Evolutionary conservation across 2,113 vertebrate species (phyloP).

Genomic region (Neolamprologus cancellatus): DNA sequence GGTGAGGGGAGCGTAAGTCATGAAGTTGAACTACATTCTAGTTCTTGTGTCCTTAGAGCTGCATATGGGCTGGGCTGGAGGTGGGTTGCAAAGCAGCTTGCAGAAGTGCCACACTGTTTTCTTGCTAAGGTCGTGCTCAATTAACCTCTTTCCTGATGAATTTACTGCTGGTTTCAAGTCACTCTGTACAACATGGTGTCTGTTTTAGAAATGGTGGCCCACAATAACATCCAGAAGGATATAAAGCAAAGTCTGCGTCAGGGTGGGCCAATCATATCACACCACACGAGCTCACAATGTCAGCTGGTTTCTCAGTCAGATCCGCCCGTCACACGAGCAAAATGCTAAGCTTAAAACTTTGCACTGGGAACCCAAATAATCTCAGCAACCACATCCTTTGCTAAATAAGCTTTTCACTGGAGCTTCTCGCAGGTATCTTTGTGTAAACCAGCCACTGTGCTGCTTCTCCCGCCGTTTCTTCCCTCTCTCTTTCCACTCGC

Average conservation of each 20-base stretch:
- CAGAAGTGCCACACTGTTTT: background rate
- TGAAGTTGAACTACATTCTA: background rate
- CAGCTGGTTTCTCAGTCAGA: background rate
- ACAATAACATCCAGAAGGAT: background rate
- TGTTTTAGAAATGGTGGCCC: background rate
- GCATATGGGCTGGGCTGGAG: background rate
- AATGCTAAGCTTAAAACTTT: background rate
- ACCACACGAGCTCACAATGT: background rate
- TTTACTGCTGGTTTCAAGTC: background rate
- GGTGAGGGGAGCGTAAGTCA: rapidly evolving
- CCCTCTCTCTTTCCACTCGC: rapidly evolving
- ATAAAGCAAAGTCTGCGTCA: rapidly evolving
- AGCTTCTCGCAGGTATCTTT: background rate
- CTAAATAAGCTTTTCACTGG: rapidly evolving
- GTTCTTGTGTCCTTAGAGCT: background rate
- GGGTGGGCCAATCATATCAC: background rate
- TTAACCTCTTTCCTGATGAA: background rate
- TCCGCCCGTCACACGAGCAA: background rate
- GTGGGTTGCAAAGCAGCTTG: background rate
- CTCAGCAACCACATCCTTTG: background rate
- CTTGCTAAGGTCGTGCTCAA: rapidly evolving
- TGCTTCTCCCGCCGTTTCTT: background rate
- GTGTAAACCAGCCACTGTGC: background rate
- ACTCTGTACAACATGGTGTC: background rate
- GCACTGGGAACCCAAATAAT: rapidly evolving